Evolutionary conservation across 2,113 vertebrate species (phyloP), one percentile per base, ranked within the genome.

Genomic region (Prionailurus viverrinus): DNA sequence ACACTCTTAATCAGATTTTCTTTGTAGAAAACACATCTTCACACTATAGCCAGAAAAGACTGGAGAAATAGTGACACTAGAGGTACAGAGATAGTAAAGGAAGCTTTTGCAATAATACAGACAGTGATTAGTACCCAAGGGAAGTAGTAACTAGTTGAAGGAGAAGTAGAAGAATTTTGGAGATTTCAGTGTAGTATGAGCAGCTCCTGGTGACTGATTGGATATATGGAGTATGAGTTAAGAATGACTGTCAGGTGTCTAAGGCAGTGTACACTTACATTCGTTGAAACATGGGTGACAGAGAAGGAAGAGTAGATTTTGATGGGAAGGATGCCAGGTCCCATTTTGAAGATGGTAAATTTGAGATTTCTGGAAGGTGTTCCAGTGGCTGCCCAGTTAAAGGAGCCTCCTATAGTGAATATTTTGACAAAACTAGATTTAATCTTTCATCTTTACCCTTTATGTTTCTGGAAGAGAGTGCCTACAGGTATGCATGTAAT

Each of bases 111-210:
- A 89, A 4, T 91, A 92, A 79, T 83, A 33, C n/a, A 87, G 39
- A 92, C 41, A 76, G 58, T 86, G 58, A 92, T 89, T 80, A 93
- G 36, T 94, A 96, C 71, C 79, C 36, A 69, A 45, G 55, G 11
- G 31, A 93, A 80, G n/a, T 85, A 65, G 79, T 94, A 25, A 68
- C 73, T 96, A 79, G 78, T 45, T 90, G 83, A 21, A 19, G 33
- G 61, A 51, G 33, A 65, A 94, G 83, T 78, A 18, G 61, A 83
- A 95, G 92, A 88, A 63, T 84, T 94, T 95, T 84, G 48, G 71
- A 55, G 73, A 96, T 96, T 84, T 93, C 12, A 58, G 90, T 23
- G 33, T 89, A 48, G 13, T 85, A 27, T 82, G 5, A 5, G 84
- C 65, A 96, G 18, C 10, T 69, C 33, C 80, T 66, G 3, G 33